Base-by-base conservation (phyloP, 2,797 vertebrate species). In the Cuniculus paca region DNA sequence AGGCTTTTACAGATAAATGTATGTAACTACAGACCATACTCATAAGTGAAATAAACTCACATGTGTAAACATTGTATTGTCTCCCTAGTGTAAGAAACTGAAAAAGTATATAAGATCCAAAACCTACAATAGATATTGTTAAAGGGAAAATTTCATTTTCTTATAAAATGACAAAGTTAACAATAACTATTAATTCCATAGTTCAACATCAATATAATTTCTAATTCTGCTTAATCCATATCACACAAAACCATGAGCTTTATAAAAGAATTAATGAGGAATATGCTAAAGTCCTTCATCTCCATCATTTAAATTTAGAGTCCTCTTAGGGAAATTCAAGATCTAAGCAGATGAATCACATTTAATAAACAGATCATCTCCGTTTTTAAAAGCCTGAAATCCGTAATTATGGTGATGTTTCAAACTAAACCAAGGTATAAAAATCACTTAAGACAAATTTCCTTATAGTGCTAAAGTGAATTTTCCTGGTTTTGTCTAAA, bases 381-480 rank as follows among this genome's bases (percentile, higher is more conserved):
- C 17, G 88, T 50, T 94, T 95, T 72, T 56, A 72, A 93, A 93
- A 80, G 13, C 31, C 42, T 77, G 56, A 86, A 91, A 81, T 77
- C 14, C 52, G 22, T 58, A 94, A 74, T 74, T 90, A 92, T 4
- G 0, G n/a, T 45, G 9, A 95, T 13, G 54, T 79, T 92, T 91
- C 74, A 72, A 93, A 94, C 24, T 78, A 90, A 86, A 42, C 10
- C 31, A 65, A 85, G 48, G n/a, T 48, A 90, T 87, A 87, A 94
- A 70, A 79, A 75, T 50, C 34, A 56, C 68, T 91, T 91, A 88
- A 82, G 50, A 92, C 95, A 95, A 96, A 82, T 60, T 19, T 85
- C 22, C 42, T 94, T 81, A 19, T 19, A 91, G 79, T 11, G n/a
- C 74, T 91, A 1, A 93, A 56, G 56, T n/a, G 9, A 58, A 86